These are phyloP conservation scores for Poecile montanus DNA, from an alignment of 2,797 vertebrate genomes.

Conservation along the genomic window DNA sequence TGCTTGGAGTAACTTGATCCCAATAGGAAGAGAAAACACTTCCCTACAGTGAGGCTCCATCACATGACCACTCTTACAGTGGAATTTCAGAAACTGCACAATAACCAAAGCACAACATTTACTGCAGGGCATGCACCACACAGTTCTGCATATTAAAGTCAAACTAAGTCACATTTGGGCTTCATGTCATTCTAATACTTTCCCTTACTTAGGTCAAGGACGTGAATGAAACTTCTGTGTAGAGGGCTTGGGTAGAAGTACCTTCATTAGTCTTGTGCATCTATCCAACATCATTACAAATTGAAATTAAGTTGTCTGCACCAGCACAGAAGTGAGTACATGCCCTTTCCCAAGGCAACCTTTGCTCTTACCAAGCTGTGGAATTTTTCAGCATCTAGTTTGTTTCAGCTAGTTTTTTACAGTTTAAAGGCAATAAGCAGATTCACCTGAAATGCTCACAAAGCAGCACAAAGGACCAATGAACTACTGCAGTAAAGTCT, in stretches of 20 bases:
- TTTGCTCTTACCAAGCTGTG: neutral
- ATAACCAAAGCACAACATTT: neutral
- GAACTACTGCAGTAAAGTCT: neutral
- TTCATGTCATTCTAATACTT: neutral
- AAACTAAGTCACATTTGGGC: neutral
- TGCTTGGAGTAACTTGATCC: neutral
- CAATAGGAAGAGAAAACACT: neutral
- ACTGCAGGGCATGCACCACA: neutral
- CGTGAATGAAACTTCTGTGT: neutral
- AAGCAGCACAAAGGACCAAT: neutral
- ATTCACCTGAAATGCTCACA: neutral
- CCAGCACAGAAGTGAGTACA: neutral
- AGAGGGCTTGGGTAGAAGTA: neutral
- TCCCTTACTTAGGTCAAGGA: neutral
- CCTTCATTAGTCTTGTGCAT: neutral
- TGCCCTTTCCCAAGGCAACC: neutral
- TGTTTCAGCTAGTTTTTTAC: neutral
- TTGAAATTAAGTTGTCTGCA: neutral
- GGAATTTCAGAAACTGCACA: neutral
- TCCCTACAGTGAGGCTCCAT: neutral
- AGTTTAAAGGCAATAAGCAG: neutral
- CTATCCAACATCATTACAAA: neutral
- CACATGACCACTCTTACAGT: neutral
- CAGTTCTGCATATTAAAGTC: neutral
- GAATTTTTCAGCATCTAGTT: neutral